Evolutionary conservation across 1,140 invertebrate species (phyloP), one percentile per base, ranked within the genome.

Genomic region (Drosophila pseudoananassae): DNA sequence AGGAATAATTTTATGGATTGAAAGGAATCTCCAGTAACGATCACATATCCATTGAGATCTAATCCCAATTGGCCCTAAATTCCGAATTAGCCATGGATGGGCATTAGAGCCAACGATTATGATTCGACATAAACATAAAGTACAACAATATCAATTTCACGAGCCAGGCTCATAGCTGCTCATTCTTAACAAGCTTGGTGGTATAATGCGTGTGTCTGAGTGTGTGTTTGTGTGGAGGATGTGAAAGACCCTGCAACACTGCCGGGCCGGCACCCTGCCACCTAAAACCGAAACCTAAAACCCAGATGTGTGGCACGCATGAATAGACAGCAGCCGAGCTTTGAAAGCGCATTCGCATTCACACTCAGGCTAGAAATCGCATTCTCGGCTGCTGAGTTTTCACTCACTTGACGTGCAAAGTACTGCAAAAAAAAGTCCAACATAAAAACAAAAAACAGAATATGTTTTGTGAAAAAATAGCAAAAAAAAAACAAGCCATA

Each of bases 381-480:
- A 75, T 65, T 72, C 68, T 71, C 36, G 54, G 15, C 50, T 59
- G 40, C 60, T 45, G 80, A 56, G 58, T 82, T 83, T 85, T 85
- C 83, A 85, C 78, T 74, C 82, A 85, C 82, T 85, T 85, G 83
- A 85, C 82, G 83, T 72, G 83, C 74, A 85, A 88, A 85, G 82
- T 85, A 80, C 59, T 81, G 81, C 69, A 75, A 87, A 36, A 52
- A 47, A 56, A 63, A 40, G 46, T 14, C 49, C 49, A 29, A 33
- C 69, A 83, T 77, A 77, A 73, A 78, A 72, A 55, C n/a, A 33
- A 33, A 33, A 33, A 9, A 36, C 59, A 69, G 70, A 75, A 76
- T 73, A 73, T 73, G 70, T 73, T 73, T 73, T 63, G 69, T 63
- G 49, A 63, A 64, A 74, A 75, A 50, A 59, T 17, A 50, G 15